phyloP scores from a whole-genome alignment of 2,888 invertebrate species.

The Ennomos erosarius region DNA sequence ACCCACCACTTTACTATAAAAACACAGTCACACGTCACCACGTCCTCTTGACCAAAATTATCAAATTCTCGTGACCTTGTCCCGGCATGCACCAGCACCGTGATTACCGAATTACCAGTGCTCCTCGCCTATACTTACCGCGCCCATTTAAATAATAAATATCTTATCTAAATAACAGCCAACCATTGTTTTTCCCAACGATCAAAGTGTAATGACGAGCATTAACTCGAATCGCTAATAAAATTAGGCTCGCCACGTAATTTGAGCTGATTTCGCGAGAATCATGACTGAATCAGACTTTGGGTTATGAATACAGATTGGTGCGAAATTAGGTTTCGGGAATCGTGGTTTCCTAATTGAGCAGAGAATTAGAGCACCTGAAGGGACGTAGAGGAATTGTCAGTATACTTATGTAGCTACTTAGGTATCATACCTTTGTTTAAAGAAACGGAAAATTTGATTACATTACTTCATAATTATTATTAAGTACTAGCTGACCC shows the following conservation, averaged over 20 bases:
- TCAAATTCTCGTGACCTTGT: constrained; percentile 77
- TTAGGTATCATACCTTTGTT: neutral
- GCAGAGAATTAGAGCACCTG: constrained; percentile 5
- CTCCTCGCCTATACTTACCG: constrained; percentile 79
- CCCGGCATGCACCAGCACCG: constrained; percentile 66
- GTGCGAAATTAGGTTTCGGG: constrained; percentile 55
- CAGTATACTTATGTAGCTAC: constrained; percentile 15
- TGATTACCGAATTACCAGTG: constrained; percentile 83
- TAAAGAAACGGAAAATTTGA: neutral
- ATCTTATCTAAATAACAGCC: constrained; percentile 82
- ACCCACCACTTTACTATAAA: constrained; percentile 18
- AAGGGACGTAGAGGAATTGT: constrained; percentile 10
- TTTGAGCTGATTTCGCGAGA: constrained; percentile 78
- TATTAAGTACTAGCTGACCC: too few relatives aligned
- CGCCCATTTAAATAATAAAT: constrained; percentile 84
- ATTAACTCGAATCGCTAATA: constrained; percentile 81
- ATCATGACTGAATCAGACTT: constrained; percentile 72
- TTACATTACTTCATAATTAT: too few relatives aligned
- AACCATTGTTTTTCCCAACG: constrained; percentile 63
- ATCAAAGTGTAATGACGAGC: constrained; percentile 72
- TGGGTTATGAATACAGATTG: constrained; percentile 59
- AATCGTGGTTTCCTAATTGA: constrained; percentile 48
- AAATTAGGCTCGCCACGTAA: constrained; percentile 76
- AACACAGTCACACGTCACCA: constrained; percentile 23
- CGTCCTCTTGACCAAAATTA: constrained; percentile 58